These are phyloP conservation scores for Drosophila nr. fundita DNA, from an alignment of 2,888 invertebrate species.

Conservation along the genomic window DNA sequence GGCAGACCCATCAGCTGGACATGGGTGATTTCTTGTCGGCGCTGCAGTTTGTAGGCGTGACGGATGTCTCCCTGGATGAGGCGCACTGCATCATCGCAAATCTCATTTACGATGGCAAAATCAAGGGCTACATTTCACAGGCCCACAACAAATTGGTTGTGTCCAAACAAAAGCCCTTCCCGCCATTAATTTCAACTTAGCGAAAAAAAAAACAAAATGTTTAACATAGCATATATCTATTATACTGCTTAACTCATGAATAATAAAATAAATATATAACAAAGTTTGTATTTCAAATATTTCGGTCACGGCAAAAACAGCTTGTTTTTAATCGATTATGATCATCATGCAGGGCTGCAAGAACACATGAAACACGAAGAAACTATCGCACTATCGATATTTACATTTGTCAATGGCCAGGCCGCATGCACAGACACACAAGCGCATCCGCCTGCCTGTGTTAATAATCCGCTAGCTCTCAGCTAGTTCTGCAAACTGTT, in stretches of 20 bases:
- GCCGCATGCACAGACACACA: slow-evolving; percentile 25
- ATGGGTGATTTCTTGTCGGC: slow-evolving; percentile 93
- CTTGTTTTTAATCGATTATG: background rate
- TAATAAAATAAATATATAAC: background rate
- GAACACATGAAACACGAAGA: background rate
- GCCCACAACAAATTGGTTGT: slow-evolving; percentile 98
- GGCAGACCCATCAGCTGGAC: slow-evolving; percentile 94
- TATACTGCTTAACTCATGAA: background rate
- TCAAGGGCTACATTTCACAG: slow-evolving; percentile 99
- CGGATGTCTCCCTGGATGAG: slow-evolving; percentile 96
- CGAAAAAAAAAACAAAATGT: background rate
- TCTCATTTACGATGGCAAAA: slow-evolving; percentile 97
- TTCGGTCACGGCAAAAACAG: background rate
- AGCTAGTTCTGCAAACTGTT: slow-evolving; percentile 48
- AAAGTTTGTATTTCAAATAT: background rate
- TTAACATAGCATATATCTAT: background rate
- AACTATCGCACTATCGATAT: slow-evolving; percentile 37
- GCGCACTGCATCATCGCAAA: slow-evolving; percentile 98
- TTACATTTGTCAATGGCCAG: slow-evolving; percentile 11
- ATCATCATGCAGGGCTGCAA: slow-evolving; percentile 33
- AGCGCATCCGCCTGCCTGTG: slow-evolving; percentile 27
- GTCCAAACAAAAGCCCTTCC: slow-evolving; percentile 98
- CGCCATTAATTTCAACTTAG: slow-evolving; percentile 88
- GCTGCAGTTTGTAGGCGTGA: slow-evolving; percentile 91
- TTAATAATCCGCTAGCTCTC: slow-evolving; percentile 20